Percentiles rank a stretch among this genome's conserved stretches.
These are phyloP conservation scores for Eulemur rubriventer DNA, from an alignment of 2,797 vertebrate genomes.

Conservation along the genomic window DNA sequence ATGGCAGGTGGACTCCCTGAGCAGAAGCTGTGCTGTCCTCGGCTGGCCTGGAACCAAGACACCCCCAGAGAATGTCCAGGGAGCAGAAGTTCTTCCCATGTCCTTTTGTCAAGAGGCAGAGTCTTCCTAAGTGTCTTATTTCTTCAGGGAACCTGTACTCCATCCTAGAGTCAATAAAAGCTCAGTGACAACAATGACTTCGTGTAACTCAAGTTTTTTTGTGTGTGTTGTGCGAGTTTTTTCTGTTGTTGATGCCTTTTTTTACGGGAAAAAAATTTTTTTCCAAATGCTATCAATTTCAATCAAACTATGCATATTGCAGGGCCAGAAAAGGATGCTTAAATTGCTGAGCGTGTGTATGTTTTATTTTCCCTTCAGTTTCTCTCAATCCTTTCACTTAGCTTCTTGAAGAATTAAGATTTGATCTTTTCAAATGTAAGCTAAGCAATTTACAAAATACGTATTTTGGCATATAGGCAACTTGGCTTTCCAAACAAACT, in stretches of 20 bases:
- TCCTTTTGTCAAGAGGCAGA: background rate
- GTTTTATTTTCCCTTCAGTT: background rate
- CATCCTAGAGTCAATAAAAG: conserved; percentile 1
- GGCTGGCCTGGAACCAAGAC: background rate
- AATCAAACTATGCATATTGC: conserved; percentile 73
- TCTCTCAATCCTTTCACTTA: conserved; percentile 66
- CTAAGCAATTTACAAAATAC: conserved; percentile 86
- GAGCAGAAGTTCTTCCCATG: rapidly evolving
- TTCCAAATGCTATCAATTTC: conserved; percentile 73
- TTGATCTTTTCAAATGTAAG: conserved; percentile 89
- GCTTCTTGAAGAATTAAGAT: conserved; percentile 83
- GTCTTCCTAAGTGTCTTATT: background rate
- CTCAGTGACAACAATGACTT: background rate
- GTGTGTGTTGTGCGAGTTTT: background rate
- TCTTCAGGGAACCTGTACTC: background rate
- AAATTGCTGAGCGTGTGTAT: conserved; percentile 4
- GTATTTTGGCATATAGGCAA: conserved; percentile 85
- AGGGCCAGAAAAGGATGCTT: conserved; percentile 44
- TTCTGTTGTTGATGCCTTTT: background rate
- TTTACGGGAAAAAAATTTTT: conserved; percentile 58
- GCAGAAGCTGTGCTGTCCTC: background rate
- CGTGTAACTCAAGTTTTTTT: background rate
- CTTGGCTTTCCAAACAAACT: conserved; percentile 84
- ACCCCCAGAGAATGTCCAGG: background rate
- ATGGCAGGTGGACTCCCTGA: background rate